Evolutionary conservation across 2,888 invertebrate species (phyloP).

Genomic region (Sceliomorpha sp.): DNA sequence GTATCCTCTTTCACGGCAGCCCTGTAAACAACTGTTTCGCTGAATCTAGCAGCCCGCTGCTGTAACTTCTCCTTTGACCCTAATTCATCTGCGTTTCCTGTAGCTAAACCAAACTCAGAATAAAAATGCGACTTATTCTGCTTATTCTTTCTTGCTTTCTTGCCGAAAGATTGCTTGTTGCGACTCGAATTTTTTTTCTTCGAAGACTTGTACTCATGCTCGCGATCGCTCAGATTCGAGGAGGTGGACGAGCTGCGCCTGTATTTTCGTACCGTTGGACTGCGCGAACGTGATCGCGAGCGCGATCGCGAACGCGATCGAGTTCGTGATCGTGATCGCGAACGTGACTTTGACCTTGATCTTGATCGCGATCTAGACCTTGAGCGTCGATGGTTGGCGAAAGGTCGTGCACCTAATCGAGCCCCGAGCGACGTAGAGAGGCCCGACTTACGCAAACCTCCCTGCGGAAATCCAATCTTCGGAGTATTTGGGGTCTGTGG

Average conservation of each 20-base stretch:
- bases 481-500: slow-evolving; percentile 82
- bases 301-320: slow-evolving; percentile 72
- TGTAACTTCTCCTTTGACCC: slow-evolving; percentile 90
- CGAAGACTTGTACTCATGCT: slow-evolving; percentile 71
- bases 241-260: slow-evolving; percentile 75
- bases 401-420: slow-evolving; percentile 82
- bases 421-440: slow-evolving; percentile 84
- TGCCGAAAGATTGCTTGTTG: slow-evolving; percentile 60
- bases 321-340: slow-evolving; percentile 76
- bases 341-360: slow-evolving; percentile 70
- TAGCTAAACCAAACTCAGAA: slow-evolving; percentile 84
- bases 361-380: slow-evolving; percentile 59
- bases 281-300: slow-evolving; percentile 76
- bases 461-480: slow-evolving; percentile 63
- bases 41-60: slow-evolving; percentile 95
- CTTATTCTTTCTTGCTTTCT: slow-evolving; percentile 71
- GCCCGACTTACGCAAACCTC: slow-evolving; percentile 78
- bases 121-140: slow-evolving; percentile 84
- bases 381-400: slow-evolving; percentile 71
- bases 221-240: slow-evolving; percentile 72
- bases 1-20: slow-evolving; percentile 82
- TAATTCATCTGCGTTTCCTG: slow-evolving; percentile 84
- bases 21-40: slow-evolving; percentile 81
- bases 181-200: slow-evolving; percentile 70
- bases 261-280: slow-evolving; percentile 74